These are phyloP conservation scores for Eupelmus urozonus DNA, from an alignment of 2,888 invertebrate genomes.

Conservation along the genomic window DNA sequence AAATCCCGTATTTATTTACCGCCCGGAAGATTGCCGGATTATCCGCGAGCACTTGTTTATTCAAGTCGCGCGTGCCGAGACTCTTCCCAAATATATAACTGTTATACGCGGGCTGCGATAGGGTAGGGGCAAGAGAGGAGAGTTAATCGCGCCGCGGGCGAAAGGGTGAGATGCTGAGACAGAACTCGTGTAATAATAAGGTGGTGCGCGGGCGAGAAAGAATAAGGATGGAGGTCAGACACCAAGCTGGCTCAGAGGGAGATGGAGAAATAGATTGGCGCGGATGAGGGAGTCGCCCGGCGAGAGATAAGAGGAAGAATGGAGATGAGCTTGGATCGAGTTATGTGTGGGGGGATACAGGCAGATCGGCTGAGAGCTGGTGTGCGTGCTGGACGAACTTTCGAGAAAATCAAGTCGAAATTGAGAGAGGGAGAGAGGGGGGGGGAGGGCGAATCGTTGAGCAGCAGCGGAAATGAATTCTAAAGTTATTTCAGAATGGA, in stretches of 20 bases:
- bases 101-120: background rate
- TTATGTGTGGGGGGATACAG: background rate
- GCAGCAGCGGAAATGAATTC: background rate
- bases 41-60: constrained; percentile 60
- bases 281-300: constrained; percentile 16
- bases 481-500: background rate
- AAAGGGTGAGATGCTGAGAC: constrained; percentile 5
- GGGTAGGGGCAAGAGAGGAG: constrained; percentile 59
- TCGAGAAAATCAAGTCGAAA: background rate
- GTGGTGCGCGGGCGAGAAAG: background rate
- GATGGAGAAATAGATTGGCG: constrained; percentile 33
- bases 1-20: constrained; percentile 46
- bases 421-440: background rate
- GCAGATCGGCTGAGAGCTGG: background rate
- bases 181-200: constrained; percentile 27
- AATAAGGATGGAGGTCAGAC: constrained; percentile 29
- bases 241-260: constrained; percentile 14
- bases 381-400: background rate
- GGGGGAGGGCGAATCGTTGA: background rate
- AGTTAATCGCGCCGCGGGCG: constrained; percentile 61
- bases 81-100: background rate
- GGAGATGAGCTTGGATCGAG: background rate
- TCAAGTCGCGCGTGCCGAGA: constrained; percentile 61
- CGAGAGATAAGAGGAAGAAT: constrained; percentile 41
- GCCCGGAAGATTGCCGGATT: constrained; percentile 38